These are phyloP conservation scores for Spheniscus humboldti DNA, from an alignment of 2,797 vertebrate species.

Conservation along the genomic window DNA sequence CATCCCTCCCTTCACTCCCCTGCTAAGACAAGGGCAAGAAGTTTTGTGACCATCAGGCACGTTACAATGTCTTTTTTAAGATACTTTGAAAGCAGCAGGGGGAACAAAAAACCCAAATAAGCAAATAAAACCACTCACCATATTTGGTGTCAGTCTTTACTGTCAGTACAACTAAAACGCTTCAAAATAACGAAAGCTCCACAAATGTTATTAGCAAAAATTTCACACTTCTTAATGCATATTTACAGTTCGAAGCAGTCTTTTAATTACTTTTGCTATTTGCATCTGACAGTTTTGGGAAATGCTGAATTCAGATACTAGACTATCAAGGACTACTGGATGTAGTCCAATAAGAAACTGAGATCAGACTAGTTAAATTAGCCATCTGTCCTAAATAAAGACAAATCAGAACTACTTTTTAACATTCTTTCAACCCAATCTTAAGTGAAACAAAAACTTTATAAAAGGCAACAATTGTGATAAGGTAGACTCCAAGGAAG, in stretches of 20 bases:
- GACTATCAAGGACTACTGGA: neutral
- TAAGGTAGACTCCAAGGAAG: neutral
- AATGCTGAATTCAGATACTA: neutral
- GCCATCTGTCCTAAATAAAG: constrained; percentile 10
- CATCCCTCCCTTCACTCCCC: neutral
- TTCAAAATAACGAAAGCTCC: constrained; percentile 17
- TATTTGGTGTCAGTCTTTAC: constrained; percentile 48
- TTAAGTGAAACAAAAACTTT: neutral
- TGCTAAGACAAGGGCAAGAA: constrained; percentile 1
- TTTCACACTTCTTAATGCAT: constrained; percentile 11
- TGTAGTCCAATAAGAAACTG: neutral
- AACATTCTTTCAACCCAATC: neutral
- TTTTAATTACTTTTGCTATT: constrained; percentile 55
- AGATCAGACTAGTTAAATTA: neutral
- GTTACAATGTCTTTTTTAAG: neutral
- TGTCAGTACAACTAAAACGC: constrained; percentile 15
- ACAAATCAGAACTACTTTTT: neutral
- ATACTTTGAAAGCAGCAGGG: constrained; percentile 8
- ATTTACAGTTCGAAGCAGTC: constrained; percentile 31
- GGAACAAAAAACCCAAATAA: neutral
- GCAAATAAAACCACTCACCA: neutral
- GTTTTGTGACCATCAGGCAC: constrained; percentile 3
- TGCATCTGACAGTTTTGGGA: neutral
- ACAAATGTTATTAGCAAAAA: neutral
- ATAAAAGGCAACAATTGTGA: neutral